Evolutionary conservation across 2,888 invertebrate species (phyloP).

Genomic region (Allacma fusca): DNA sequence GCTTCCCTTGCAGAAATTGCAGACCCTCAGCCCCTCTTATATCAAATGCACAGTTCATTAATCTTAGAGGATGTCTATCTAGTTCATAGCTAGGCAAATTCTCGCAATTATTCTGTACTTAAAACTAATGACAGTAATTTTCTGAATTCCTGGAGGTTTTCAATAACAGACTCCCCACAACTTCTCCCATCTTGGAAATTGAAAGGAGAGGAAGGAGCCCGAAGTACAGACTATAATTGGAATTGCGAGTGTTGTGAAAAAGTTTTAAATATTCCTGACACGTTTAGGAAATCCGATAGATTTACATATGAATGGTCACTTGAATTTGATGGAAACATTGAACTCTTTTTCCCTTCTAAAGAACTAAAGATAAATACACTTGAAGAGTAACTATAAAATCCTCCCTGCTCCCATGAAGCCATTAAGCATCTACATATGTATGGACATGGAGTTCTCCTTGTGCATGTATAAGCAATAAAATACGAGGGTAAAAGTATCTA

Average conservation of each 20-base stretch:
- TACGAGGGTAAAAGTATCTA: no score
- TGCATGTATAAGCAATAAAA: no score
- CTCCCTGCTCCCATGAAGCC: no score
- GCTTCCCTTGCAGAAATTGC: no score
- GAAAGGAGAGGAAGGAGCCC: not conserved
- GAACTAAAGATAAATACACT: no score
- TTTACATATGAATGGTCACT: slow-evolving; percentile 26
- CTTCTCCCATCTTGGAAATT: not conserved
- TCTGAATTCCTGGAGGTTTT: not conserved
- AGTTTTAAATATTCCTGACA: slow-evolving; percentile 16
- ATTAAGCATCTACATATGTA: no score
- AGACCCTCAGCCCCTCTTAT: no score
- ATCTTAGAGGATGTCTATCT: no score
- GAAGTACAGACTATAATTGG: not conserved
- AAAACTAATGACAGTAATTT: slow-evolving; percentile 4
- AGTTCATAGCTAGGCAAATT: not conserved
- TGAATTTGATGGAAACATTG: slow-evolving; percentile 13
- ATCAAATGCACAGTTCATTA: not conserved
- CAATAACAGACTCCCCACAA: no score
- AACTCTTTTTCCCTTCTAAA: not conserved
- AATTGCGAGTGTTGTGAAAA: not conserved
- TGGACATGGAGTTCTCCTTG: no score
- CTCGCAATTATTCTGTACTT: not conserved
- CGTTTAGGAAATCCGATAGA: slow-evolving; percentile 13
- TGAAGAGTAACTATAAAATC: no score